Evolutionary conservation across 2,113 vertebrate species (phyloP), one percentile per base, ranked within the genome.

Genomic region (Lophius piscatorius): DNA sequence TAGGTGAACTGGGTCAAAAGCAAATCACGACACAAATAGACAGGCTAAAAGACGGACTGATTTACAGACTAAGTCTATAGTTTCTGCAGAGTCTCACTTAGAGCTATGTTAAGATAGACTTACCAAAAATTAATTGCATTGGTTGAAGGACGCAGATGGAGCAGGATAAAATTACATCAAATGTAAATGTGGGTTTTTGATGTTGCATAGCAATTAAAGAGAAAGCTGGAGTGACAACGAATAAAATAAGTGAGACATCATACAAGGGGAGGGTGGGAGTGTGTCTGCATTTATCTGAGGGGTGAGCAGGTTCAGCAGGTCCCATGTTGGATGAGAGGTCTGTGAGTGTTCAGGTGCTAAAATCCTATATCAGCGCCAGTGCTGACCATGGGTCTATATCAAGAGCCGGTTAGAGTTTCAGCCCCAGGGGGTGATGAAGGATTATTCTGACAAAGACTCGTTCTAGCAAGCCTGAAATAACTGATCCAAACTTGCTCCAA

Each of bases 331-430:
- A 56, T 40, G 6, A 68, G 67, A 57, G 65, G 58, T 80, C 65
- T 57, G 67, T 2, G 63, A 75, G 86, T 74, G 79, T 80, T 80
- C 88, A 84, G 88, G 86, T 88, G 86, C 72, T 87, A 89, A 78
- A 89, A 88, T 89, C 83, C 84, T 75, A 81, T 82, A 80, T 79
- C 76, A 66, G 78, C 82, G 81, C 84, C 84, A 85, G 73, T 78
- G 81, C 85, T 89, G 87, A 88, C 87, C 82, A 48, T 81, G 77
- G 81, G 67, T 82, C 88, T 90, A 90, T 84, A 90, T 88, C 86
- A 76, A 87, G 88, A 81, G 54, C 54, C 65, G 63, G 74, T 61
- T 90, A 51, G 54, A 56, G 80, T 90, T 87, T 83, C 88, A 85
- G 77, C 49, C 58, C 76, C 47, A 21, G 50, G 67, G 29, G 49